These are phyloP conservation scores for Crypturellus tataupa DNA, from an alignment of 2,797 vertebrate species.

Conservation along the genomic window DNA sequence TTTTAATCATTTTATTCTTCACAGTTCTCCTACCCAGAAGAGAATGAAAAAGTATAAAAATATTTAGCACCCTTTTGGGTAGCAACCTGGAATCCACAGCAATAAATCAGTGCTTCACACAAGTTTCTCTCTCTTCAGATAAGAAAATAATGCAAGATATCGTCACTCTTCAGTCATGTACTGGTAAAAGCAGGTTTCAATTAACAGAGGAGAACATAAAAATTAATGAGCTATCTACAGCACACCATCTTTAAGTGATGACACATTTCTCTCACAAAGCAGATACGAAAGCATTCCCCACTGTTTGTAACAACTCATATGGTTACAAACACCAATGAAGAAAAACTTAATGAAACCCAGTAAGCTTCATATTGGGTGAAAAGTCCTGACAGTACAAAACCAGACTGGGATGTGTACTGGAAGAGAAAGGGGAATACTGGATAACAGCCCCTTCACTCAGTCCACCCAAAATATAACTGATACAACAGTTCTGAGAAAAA, in stretches of 20 bases:
- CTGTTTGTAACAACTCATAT: not conserved
- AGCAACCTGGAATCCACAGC: not conserved
- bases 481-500: not conserved
- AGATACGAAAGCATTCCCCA: not conserved
- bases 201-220: not conserved
- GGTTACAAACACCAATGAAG: not conserved
- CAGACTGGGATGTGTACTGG: not conserved
- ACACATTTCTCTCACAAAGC: not conserved
- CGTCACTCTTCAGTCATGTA: not conserved
- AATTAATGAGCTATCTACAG: not conserved
- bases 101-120: not conserved
- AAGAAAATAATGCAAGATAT: not conserved
- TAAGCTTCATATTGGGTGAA: too few species aligned
- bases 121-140: not conserved
- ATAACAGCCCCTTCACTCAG: not conserved
- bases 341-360: not conserved
- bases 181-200: not conserved
- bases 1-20: not conserved
- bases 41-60: not conserved
- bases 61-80: not conserved
- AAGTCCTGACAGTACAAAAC: not conserved
- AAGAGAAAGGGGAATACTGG: not conserved
- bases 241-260: not conserved
- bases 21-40: not conserved
- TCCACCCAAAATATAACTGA: not conserved